Evolutionary conservation across 2,113 vertebrate species (phyloP).

Genomic region (Macrotus californicus): DNA sequence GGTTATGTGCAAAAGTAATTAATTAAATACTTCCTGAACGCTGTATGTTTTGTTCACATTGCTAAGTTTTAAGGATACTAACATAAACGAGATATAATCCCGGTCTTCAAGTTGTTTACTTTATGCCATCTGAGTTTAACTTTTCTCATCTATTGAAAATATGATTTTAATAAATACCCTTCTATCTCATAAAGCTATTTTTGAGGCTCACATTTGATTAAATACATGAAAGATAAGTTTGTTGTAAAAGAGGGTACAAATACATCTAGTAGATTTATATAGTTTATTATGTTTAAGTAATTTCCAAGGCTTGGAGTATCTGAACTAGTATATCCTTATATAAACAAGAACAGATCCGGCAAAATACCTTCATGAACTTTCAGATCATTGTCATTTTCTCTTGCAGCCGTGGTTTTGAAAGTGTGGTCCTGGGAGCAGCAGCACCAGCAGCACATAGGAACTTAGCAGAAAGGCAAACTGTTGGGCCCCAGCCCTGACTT

Average conservation of each 20-base stretch:
- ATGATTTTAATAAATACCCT: not conserved
- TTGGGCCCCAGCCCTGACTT: not conserved
- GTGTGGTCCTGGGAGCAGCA: not conserved
- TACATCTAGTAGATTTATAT: not conserved
- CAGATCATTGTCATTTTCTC: not conserved
- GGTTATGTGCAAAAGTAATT: not conserved
- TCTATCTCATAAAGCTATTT: not conserved
- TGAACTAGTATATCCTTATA: not conserved
- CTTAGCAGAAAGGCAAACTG: not conserved
- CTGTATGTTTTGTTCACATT: not conserved
- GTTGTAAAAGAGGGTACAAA: not conserved
- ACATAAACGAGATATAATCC: not conserved
- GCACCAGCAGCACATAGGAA: not conserved
- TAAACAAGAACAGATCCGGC: not conserved
- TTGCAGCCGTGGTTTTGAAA: not conserved
- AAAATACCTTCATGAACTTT: not conserved
- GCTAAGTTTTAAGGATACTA: not conserved
- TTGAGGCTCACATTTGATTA: not conserved
- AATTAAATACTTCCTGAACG: not conserved
- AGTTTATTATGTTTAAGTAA: not conserved
- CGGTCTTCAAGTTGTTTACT: not conserved
- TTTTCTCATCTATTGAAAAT: not conserved
- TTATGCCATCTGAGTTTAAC: not conserved
- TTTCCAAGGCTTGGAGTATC: not conserved
- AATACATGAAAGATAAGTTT: not conserved